Percentiles rank a stretch among this genome's conserved stretches.
phyloP scores from a whole-genome alignment of 2,113 vertebrate genomes.

The Semnornis frantzii region DNA sequence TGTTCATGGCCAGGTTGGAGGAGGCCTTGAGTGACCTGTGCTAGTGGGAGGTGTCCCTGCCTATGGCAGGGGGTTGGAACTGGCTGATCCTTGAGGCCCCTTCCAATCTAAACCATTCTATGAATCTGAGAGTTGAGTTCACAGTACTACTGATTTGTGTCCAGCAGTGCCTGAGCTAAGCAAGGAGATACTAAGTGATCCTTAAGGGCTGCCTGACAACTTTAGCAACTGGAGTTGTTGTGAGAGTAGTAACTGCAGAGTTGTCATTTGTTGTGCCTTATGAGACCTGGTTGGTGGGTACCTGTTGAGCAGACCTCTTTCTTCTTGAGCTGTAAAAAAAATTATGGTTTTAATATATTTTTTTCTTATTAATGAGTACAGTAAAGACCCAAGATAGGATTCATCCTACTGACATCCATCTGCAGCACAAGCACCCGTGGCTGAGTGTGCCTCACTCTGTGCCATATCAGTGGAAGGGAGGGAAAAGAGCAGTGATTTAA shows the following conservation, averaged over 20 bases:
- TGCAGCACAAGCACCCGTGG: neutral
- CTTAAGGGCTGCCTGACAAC: neutral
- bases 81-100: too few species aligned
- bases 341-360: neutral
- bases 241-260: neutral
- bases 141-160: neutral
- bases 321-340: neutral
- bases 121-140: neutral
- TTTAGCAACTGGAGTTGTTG: neutral
- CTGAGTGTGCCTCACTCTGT: neutral
- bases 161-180: neutral
- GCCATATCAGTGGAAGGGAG: neutral
- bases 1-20: too few species aligned
- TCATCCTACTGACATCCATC: neutral
- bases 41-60: too few species aligned
- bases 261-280: neutral
- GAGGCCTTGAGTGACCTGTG: too few species aligned
- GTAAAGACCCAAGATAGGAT: neutral
- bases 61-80: too few species aligned
- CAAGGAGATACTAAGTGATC: neutral
- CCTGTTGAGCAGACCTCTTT: neutral
- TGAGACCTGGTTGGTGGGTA: neutral
- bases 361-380: neutral
- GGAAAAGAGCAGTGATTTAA: neutral
- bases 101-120: too few species aligned